Base-by-base conservation (phyloP, 2,888 invertebrate genomes). In the Dexiosoma caninum region DNA sequence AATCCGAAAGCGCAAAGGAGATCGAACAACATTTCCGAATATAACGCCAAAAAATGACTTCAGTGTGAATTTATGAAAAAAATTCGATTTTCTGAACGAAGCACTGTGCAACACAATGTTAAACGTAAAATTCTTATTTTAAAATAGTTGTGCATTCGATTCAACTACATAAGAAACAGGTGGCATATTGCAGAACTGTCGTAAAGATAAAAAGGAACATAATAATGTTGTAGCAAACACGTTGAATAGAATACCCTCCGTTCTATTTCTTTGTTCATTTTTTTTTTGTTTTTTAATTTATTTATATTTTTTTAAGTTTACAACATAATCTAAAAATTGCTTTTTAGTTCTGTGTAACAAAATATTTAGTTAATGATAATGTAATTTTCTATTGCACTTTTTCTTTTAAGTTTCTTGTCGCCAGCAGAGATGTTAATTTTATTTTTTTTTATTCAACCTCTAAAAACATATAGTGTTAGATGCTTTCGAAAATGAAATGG, bases 271-370 rank as follows among this genome's bases (percentile, higher is more conserved):
- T n/a, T n/a, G n/a, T n/a, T n/a, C n/a, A n/a, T n/a, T n/a, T 35
- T 46, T n/a, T 21, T 59, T 35, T 59, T 27, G 27, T 27, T 1
- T 14, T 62, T 42, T 14, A n/a, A n/a, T n/a, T 49, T n/a, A 10
- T 51, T 23, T 51, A 2, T 35, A 35, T 32, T n/a, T 23, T 55
- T 55, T 35, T 21, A 5, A 14, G 14, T 44, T 69, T 40, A 44
- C 46, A 74, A 55, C 74, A 74, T 46, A 57, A 74, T 66, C 74
- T 32, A n/a, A 64, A 57, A 21, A 53, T 37, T 59, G 55, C 35
- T 5, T 12, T 6, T 23, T 46, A 23, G 27, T 14, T 62, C 40
- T 32, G 12, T 27, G 42, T 37, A 55, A 30, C 12, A 42, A 55
- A 67, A 40, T 44, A 53, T 62, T 30, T 49, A 49, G 46, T 46